Evolutionary conservation across 2,797 vertebrate species (phyloP).

Genomic region (Betta splendens): DNA sequence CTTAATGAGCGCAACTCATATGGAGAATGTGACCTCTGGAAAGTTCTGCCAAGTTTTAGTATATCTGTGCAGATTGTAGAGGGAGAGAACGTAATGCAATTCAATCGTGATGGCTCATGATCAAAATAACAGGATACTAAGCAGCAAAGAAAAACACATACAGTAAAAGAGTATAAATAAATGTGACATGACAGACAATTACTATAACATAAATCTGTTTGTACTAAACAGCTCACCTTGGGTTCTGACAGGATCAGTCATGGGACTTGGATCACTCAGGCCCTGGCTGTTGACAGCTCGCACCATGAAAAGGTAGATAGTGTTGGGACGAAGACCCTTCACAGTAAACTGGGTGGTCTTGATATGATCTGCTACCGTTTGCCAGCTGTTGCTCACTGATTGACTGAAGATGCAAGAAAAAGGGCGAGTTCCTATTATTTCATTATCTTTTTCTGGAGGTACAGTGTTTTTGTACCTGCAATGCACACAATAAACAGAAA

Average conservation of each 20-base stretch:
- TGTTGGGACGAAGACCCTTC: slow-evolving; percentile 93
- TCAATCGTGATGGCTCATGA: slow-evolving; percentile 19
- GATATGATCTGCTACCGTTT: slow-evolving; percentile 95
- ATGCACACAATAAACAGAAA: neutral
- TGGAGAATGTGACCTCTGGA: slow-evolving; percentile 61
- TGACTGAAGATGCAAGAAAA: slow-evolving; percentile 82
- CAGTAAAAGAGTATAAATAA: slow-evolving; percentile 1
- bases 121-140: slow-evolving; percentile 23
- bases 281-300: slow-evolving; percentile 94
- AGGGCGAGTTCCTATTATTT: neutral
- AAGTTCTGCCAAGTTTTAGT: slow-evolving; percentile 46
- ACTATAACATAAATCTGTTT: slow-evolving; percentile 68
- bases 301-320: slow-evolving; percentile 99
- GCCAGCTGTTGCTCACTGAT: slow-evolving; percentile 99
- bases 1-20: slow-evolving; percentile 66
- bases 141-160: slow-evolving; percentile 17
- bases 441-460: neutral
- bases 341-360: slow-evolving; percentile 92
- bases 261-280: slow-evolving; percentile 95
- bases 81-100: slow-evolving; percentile 35
- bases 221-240: slow-evolving; percentile 85
- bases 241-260: slow-evolving; percentile 96
- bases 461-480: neutral
- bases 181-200: neutral
- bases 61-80: slow-evolving; percentile 28